Evolutionary conservation across 2,888 invertebrate species (phyloP), one percentile per base, ranked within the genome.

Genomic region (Salticus scenicus): DNA sequence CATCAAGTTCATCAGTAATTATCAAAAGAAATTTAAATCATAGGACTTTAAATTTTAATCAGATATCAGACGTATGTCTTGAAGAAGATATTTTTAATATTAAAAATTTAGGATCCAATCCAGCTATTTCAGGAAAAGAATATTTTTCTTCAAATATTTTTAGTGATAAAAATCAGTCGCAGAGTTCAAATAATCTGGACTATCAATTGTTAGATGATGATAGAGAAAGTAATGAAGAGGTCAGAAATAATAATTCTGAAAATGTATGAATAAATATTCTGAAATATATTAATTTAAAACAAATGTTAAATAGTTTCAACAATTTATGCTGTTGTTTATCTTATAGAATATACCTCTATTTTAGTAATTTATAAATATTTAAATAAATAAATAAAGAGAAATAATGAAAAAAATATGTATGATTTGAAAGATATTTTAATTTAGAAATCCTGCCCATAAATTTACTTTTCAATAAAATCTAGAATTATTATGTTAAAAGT

Each of bases 21-120:
- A 73, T 47, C 14, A 73, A 73, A 27, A 67, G 72, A 67, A 80
- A 73, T 41, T 80, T 72, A 42, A 47, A 80, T 12, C 2, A 24
- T 24, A 57, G 20, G 24, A 5, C 57, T 5, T 24, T 20, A 7
- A 57, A 57, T 57, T 57, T 57, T 24, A 57, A 57, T 24, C 57
- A 24, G 24, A 57, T 57, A 12, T n/a, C 24, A 17, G 12, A 57
- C 12, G 12, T 24, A 24, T 57, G 17, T 17, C 5, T 7, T 24
- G 57, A 24, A 57, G 4, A 57, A 57, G 24, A 24, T 57, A 47
- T 57, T 57, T 57, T 57, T 57, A 24, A 1, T 57, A 57, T 7
- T 12, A 57, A 57, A 57, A 24, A 7, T 7, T 57, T 57, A 57
- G 24, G 7, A 57, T 57, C 57, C 8, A 57, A 24, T 24, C 24